Evolutionary conservation across 2,113 vertebrate genomes (phyloP), one percentile per base, ranked within the genome.

Genomic region (Eurypyga helias): DNA sequence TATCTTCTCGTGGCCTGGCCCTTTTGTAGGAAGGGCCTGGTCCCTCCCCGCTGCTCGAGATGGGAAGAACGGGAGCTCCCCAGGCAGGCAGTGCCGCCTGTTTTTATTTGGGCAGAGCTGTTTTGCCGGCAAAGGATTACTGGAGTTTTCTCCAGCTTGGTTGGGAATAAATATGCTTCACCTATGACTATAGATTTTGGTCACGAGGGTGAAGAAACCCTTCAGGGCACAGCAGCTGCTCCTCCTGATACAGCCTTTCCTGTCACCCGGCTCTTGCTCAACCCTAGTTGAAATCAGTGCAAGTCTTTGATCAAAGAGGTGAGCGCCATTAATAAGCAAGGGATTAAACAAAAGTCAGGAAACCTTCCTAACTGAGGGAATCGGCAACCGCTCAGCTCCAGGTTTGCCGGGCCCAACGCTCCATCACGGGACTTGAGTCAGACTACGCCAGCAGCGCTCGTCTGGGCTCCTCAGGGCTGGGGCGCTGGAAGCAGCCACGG

Each of bases 181-280:
- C 88, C 78, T 71, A 72, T 83, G 84, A 95, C 81, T 96, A 87
- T 89, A 95, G 92, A 93, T 96, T 95, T 89, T 77, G 89, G 64
- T 96, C 96, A 97, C 93, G 73, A 96, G 91, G 93, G 52, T 65
- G 60, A 95, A 93, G 77, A 93, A 97, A 89, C 33, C 75, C 93
- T 96, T 83, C 64, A 36, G 81, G 96, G 93, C 71, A 75, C 67
- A 93, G 92, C 92, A 96, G 92, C 61, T 93, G 82, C 92, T 97
- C 61, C 89, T 96, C 84, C 72, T 91, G 89, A 96, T 95, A 95
- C 75, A 81, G 81, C 45, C 80, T 43, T 87, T 85, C 88, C 82
- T 95, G 87, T 90, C 93, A 79, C 38, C 23, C 38, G 33, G 43
- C 11, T 96, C 96, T 97, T 97, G 79, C 96, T 92, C 90, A 97